phyloP scores from a whole-genome alignment of 2,888 invertebrate species.

The Chymomyza procnemis region DNA sequence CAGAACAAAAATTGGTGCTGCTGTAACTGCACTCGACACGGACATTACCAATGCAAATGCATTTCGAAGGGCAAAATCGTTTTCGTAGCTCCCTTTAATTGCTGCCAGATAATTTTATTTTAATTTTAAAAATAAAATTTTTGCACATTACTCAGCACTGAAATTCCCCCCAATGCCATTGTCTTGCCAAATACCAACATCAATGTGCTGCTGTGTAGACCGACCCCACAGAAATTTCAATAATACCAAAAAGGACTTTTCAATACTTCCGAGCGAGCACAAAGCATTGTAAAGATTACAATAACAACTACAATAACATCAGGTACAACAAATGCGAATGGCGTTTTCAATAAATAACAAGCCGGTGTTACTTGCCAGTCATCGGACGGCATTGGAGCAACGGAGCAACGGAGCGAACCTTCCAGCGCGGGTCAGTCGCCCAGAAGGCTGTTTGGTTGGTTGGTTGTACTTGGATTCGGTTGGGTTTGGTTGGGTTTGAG shows the following conservation, averaged over 20 bases:
- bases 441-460: conserved; percentile 7
- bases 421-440: conserved; percentile 8
- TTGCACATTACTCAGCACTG: conserved; percentile 40
- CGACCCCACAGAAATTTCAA: conserved; percentile 30
- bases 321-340: conserved; percentile 7
- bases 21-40: conserved; percentile 27
- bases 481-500: neutral
- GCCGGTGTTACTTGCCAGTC: conserved; percentile 5
- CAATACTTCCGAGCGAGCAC: neutral
- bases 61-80: conserved; percentile 35
- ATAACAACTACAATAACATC: conserved; percentile 6
- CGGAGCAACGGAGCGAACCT: neutral
- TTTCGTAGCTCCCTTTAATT: conserved; percentile 43
- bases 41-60: conserved; percentile 64
- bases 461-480: neutral
- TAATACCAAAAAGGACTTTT: conserved; percentile 30
- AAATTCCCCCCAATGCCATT: conserved; percentile 29
- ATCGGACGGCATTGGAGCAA: no score
- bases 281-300: conserved; percentile 9
- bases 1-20: conserved; percentile 50
- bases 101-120: conserved; percentile 36
- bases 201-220: neutral
- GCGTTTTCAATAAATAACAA: conserved; percentile 4
- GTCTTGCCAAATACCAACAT: neutral
- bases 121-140: conserved; percentile 52